A percentile compares a stretch with the other conserved stretches of the same genome.
phyloP scores from a whole-genome alignment of 2,113 vertebrate genomes.

The Strigops habroptila region DNA sequence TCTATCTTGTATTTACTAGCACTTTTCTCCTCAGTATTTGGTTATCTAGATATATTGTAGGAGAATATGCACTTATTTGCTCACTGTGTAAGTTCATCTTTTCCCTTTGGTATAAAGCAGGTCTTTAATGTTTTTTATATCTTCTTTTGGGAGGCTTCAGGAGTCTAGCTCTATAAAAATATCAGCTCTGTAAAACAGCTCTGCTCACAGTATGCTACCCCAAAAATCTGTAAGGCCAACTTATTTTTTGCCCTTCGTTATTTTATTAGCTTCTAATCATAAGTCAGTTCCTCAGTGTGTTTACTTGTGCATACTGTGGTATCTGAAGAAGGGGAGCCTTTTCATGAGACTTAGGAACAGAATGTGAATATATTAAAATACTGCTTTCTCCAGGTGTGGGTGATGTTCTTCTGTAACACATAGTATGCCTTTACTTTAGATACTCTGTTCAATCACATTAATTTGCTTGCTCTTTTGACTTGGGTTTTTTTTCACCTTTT shows the following conservation, averaged over 20 bases:
- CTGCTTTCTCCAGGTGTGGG: not conserved
- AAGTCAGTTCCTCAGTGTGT: not conserved
- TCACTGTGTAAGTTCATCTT: not conserved
- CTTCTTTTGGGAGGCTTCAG: not conserved
- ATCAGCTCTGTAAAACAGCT: not conserved
- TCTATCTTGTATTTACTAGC: not conserved
- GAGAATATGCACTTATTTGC: not conserved
- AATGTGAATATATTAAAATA: not conserved
- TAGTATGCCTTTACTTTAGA: not conserved
- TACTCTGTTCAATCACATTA: not conserved
- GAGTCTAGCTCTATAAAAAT: not conserved
- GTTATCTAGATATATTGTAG: not conserved
- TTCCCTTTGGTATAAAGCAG: not conserved
- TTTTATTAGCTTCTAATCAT: not conserved
- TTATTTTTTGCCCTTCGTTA: not conserved
- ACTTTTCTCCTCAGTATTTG: not conserved
- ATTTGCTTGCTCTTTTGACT: not conserved
- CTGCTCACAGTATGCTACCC: not conserved
- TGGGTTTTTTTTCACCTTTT: not conserved
- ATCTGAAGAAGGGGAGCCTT: not conserved
- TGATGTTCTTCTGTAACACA: not conserved
- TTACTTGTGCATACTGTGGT: not conserved
- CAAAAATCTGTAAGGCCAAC: not conserved
- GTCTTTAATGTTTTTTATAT: not conserved
- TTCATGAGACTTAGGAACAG: not conserved